These are phyloP conservation scores for Trinorchestia longiramus DNA, from an alignment of 1,140 invertebrate genomes.

Conservation along the genomic window DNA sequence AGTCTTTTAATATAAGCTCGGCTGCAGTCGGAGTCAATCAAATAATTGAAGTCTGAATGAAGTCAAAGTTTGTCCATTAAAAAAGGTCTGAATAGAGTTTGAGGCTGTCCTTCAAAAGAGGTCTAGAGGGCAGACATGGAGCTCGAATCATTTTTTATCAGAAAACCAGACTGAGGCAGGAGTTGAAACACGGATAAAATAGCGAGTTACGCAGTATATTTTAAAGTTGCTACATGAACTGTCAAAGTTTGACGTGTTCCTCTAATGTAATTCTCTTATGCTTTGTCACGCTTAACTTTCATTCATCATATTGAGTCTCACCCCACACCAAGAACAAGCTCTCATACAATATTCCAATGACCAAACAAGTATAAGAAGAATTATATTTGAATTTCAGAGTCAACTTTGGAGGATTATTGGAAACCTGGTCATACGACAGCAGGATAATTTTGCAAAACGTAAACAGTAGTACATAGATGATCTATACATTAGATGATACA, in stretches of 20 bases:
- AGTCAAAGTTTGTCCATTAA: not conserved
- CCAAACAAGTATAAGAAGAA: no score
- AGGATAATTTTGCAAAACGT: not conserved
- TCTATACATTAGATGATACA: not conserved
- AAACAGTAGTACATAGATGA: not conserved
- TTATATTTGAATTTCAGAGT: no score
- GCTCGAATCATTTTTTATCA: not conserved
- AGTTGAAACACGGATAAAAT: not conserved
- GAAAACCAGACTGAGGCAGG: not conserved
- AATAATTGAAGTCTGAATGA: not conserved
- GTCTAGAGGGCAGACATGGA: not conserved
- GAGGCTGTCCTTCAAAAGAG: not conserved
- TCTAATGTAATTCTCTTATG: no score
- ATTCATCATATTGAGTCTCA: no score
- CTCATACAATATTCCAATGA: no score
- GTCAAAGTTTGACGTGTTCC: no score
- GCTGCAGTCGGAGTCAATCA: not conserved
- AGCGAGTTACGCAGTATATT: no score
- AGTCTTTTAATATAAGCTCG: not conserved
- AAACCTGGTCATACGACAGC: no score
- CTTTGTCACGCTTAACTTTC: no score
- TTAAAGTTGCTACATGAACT: no score
- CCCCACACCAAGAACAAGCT: no score
- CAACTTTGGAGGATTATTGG: no score
- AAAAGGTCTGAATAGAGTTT: not conserved